Percentiles rank a stretch among this genome's conserved stretches.
phyloP scores from a whole-genome alignment of 2,113 vertebrate genomes.

The Galemys pyrenaicus region DNA sequence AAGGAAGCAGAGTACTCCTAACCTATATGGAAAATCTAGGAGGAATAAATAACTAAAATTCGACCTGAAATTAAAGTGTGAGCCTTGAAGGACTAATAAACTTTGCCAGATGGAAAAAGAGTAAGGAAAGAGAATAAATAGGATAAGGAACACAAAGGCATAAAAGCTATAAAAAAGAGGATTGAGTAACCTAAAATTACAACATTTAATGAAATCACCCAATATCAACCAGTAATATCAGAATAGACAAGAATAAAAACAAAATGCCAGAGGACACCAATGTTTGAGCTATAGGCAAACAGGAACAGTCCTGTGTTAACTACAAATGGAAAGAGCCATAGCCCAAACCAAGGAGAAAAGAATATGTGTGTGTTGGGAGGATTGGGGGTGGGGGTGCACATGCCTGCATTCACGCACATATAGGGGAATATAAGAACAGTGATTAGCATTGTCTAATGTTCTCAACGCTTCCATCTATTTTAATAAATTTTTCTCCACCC shows the following conservation, averaged over 20 bases:
- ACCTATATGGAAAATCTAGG: not conserved
- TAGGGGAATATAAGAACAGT: not conserved
- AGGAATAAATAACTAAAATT: not conserved
- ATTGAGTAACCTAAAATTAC: not conserved
- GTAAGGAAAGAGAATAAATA: not conserved
- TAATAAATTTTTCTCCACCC: not conserved
- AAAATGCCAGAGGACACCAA: not conserved
- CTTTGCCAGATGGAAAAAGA: not conserved
- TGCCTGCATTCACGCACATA: too few species aligned
- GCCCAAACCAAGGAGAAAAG: not conserved
- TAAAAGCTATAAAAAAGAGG: not conserved
- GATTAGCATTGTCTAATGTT: not conserved
- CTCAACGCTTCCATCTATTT: not conserved
- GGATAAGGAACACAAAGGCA: not conserved
- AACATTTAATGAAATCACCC: not conserved
- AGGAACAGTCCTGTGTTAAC: not conserved
- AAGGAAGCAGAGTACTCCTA: not conserved
- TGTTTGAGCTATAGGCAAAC: not conserved
- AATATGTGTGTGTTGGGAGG: too few species aligned
- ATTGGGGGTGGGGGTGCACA: too few species aligned
- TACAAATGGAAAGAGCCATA: not conserved
- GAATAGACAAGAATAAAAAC: not conserved
- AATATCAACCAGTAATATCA: not conserved
- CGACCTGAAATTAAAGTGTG: not conserved
- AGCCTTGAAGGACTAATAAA: not conserved